phyloP scores from a whole-genome alignment of 2,113 vertebrate genomes.

The Protobothrops mucrosquamatus region DNA sequence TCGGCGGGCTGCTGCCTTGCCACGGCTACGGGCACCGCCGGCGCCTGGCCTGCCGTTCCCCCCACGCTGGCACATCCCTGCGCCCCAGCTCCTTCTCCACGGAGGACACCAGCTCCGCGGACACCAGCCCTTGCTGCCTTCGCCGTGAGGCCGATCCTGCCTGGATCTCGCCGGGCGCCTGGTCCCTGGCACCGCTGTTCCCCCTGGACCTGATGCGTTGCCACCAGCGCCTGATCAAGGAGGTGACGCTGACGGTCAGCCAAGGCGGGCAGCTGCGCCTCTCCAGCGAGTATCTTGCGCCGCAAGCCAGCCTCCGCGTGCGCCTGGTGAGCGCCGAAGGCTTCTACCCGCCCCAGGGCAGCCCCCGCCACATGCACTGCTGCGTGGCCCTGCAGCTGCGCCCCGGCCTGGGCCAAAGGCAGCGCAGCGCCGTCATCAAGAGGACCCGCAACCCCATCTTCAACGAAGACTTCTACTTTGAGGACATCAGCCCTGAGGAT shows the following conservation, averaged over 20 bases:
- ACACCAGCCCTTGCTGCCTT: conserved; percentile 40
- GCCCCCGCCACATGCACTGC: conserved; percentile 51
- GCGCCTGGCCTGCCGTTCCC: not conserved
- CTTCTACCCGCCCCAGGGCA: conserved; percentile 33
- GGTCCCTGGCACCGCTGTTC: conserved; percentile 47
- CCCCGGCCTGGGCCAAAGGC: conserved; percentile 37
- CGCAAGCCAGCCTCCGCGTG: conserved; percentile 50
- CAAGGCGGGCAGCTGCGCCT: conserved; percentile 58
- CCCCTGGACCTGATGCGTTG: conserved; percentile 48
- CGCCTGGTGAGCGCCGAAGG: conserved; percentile 64
- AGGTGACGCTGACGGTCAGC: conserved; percentile 52
- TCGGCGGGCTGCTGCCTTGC: not conserved
- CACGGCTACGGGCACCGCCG: not conserved
- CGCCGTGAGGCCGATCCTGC: not conserved
- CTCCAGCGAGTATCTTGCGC: conserved; percentile 51
- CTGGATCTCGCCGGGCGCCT: not conserved
- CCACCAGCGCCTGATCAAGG: conserved; percentile 49
- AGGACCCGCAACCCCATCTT: conserved; percentile 66
- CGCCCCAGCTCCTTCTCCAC: conserved; percentile 22
- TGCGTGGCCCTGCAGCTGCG: conserved; percentile 50
- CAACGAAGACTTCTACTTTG: conserved; percentile 72
- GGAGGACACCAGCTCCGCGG: not conserved
- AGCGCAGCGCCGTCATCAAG: conserved; percentile 60
- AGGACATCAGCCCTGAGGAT: conserved; percentile 47
- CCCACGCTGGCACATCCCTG: fast-evolving